These are phyloP conservation scores for Dinomys branickii DNA, from an alignment of 2,113 vertebrate species.

Conservation along the genomic window DNA sequence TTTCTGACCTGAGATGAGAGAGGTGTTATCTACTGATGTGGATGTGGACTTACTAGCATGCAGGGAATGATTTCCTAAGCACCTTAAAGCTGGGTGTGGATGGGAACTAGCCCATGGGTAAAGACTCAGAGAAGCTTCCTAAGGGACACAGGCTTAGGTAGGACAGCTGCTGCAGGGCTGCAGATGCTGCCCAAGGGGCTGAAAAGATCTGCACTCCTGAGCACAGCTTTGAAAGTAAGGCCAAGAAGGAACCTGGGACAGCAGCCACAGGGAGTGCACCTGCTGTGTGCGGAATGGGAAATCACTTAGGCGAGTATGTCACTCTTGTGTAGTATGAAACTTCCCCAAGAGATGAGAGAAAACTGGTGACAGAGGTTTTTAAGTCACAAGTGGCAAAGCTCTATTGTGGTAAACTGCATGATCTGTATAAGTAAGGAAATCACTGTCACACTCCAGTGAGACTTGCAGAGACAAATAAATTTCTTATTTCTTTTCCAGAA, in stretches of 20 bases:
- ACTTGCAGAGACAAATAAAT: background rate
- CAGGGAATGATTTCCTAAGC: no score
- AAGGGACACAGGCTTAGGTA: fast-evolving
- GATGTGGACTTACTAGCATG: background rate
- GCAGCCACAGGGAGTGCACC: fast-evolving
- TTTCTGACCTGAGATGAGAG: background rate
- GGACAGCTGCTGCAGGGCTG: fast-evolving
- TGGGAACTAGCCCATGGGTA: fast-evolving
- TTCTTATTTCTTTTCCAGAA: background rate
- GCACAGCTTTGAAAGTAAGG: no score
- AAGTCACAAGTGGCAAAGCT: background rate
- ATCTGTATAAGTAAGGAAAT: no score
- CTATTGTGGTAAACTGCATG: fast-evolving
- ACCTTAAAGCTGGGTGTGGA: no score
- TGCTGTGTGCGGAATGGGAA: fast-evolving
- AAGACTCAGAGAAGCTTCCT: fast-evolving
- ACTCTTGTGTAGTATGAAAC: background rate
- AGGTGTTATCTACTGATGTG: fast-evolving
- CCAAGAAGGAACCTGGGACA: background rate
- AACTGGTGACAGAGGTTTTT: background rate
- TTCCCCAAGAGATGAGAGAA: no score
- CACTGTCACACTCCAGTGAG: background rate
- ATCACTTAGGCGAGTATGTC: no score
- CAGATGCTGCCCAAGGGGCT: background rate
- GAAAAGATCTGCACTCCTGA: background rate